phyloP scores from a whole-genome alignment of 2,888 invertebrate species.

The Sesia bembeciformis region DNA sequence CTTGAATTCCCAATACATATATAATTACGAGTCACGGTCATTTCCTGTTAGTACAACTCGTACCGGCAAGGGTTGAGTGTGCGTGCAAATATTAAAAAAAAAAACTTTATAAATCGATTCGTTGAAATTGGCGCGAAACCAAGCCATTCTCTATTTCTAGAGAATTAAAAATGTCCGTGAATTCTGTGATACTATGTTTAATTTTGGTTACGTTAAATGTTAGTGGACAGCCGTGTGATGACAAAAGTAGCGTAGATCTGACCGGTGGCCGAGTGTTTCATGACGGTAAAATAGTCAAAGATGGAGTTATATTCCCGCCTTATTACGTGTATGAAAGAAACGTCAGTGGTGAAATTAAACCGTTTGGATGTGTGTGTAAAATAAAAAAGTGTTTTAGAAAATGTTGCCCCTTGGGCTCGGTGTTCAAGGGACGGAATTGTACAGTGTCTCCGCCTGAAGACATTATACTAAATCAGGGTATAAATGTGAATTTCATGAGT shows the following conservation, averaged over 20 bases:
- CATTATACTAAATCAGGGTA: slow-evolving; percentile 20
- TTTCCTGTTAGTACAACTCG: background rate
- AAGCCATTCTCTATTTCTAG: background rate
- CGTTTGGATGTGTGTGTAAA: slow-evolving; percentile 45
- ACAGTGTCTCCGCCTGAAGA: slow-evolving; percentile 19
- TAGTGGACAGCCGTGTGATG: slow-evolving; percentile 27
- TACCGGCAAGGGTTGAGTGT: background rate
- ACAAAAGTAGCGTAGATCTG: slow-evolving; percentile 34
- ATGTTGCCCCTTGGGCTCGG: slow-evolving; percentile 31
- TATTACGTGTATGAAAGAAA: slow-evolving; percentile 31
- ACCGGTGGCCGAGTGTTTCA: slow-evolving; percentile 16
- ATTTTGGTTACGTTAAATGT: too few species aligned
- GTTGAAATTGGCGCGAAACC: background rate
- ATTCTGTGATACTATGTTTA: too few species aligned
- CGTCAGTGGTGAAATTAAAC: slow-evolving; percentile 26
- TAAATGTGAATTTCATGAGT: slow-evolving; percentile 24
- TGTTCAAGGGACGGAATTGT: slow-evolving; percentile 16
- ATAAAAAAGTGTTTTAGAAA: slow-evolving; percentile 43
- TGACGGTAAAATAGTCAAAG: slow-evolving; percentile 22
- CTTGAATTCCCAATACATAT: background rate
- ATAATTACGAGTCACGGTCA: background rate
- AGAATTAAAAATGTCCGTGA: too few species aligned
- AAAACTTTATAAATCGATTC: background rate
- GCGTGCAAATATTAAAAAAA: background rate
- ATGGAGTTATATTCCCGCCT: slow-evolving; percentile 30